phyloP scores from a whole-genome alignment of 2,888 invertebrate species.

The Nymphalis polychloros region DNA sequence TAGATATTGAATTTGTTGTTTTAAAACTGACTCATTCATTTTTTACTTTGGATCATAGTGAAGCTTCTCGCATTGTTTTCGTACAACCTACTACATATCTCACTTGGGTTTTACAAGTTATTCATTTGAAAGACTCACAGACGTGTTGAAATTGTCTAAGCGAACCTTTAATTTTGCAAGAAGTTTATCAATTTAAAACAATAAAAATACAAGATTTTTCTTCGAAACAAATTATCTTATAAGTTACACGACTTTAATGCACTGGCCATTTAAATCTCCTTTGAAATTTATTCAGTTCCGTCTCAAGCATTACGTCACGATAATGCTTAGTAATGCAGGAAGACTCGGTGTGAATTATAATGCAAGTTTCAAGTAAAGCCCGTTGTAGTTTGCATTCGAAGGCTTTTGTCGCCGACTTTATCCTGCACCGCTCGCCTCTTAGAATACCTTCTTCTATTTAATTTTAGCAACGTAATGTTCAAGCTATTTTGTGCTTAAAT shows the following conservation, averaged over 20 bases:
- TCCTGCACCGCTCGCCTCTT: conserved; percentile 10
- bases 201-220: too few species aligned
- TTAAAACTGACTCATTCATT: too few species aligned
- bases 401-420: conserved; percentile 30
- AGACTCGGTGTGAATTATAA: conserved; percentile 33
- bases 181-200: too few species aligned
- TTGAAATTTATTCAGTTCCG: conserved; percentile 7
- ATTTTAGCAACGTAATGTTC: conserved; percentile 19
- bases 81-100: too few species aligned
- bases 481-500: background rate
- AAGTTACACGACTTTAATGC: conserved; percentile 2
- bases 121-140: too few species aligned
- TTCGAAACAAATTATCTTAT: too few species aligned
- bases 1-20: too few species aligned
- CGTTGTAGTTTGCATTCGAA: conserved; percentile 31
- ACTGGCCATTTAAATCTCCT: background rate
- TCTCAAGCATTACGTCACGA: conserved; percentile 19
- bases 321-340: conserved; percentile 26
- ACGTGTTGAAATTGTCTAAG: too few species aligned
- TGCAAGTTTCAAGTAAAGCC: conserved; percentile 33
- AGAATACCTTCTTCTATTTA: conserved; percentile 19
- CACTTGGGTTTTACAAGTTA: too few species aligned
- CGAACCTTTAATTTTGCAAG: too few species aligned
- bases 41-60: too few species aligned
- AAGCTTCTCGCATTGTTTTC: too few species aligned